Percentiles rank a stretch among this genome's conserved stretches.
phyloP scores from a whole-genome alignment of 2,888 invertebrate species.

The Ochropleura leucogaster region DNA sequence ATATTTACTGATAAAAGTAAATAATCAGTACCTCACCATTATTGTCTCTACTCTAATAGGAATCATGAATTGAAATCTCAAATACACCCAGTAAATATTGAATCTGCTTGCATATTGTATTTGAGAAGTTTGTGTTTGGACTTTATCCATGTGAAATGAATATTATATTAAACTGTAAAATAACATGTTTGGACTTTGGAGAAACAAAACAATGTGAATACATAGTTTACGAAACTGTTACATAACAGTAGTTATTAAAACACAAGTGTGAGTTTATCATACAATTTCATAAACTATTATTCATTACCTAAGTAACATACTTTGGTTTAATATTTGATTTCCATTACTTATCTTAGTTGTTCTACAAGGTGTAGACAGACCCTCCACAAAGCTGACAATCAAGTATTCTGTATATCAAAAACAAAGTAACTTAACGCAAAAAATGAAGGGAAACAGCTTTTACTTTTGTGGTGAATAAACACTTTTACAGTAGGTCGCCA shows the following conservation, averaged over 20 bases:
- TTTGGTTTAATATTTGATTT: constrained; percentile 9
- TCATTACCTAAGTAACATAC: constrained; percentile 7
- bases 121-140: neutral
- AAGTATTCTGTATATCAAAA: neutral
- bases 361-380: neutral
- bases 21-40: constrained; percentile 34
- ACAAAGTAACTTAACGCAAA: neutral
- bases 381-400: neutral
- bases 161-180: neutral
- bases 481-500: neutral
- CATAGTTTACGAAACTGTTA: neutral
- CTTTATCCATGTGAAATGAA: neutral
- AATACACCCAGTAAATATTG: neutral
- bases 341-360: constrained; percentile 5
- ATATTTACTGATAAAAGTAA: neutral
- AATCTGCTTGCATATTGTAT: constrained; percentile 3
- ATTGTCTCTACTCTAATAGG: constrained; percentile 53
- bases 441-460: neutral
- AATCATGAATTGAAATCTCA: constrained; percentile 11
- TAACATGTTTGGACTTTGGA: neutral
- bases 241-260: neutral
- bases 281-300: neutral
- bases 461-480: neutral
- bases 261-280: neutral
- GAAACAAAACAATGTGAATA: neutral